Base-by-base conservation (phyloP, 1,140 invertebrate genomes). In the Tribolium madens region DNA sequence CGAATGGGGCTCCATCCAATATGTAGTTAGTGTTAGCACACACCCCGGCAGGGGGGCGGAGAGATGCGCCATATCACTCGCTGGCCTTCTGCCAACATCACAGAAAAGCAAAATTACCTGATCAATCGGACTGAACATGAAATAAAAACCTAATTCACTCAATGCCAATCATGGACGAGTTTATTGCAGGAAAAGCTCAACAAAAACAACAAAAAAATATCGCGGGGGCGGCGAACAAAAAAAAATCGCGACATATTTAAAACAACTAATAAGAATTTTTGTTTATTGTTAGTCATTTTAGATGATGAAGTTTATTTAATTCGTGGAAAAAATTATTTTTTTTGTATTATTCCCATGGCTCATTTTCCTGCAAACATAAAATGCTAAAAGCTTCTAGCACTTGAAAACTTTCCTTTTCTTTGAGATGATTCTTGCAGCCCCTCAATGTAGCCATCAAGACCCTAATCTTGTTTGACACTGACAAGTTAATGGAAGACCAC, bases 1-100 rank as follows among this genome's bases (percentile, higher is more conserved):
- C 81, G 78, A 82, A 83, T 83, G 76, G 78, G 57, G 72, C 76
- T 78, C 71, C 79, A 76, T 83, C 81, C 82, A 81, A 83, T 82
- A 81, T 82, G 76, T 79, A 80, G 78, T 79, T 68, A 73, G 48
- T 73, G 60, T 75, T 75, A 70, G 76, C 80, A 78, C 78, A 77
- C 80, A 81, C 80, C 80, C 80, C 79, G 73, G 33, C 53, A 68
- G 57, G 36, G 73, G 81, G 81, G 81, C 81, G 81, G 81, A 81
- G 79, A 81, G 75, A 78, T 52, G 75, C 81, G 81, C 81, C 81
- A 79, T 79, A 68, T 77, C 75, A 60, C 15, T 72, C 9, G 57
- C 52, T 77, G 76, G 76, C 76, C 42, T 12, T 50, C 12, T 64
- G 76, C 76, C 76, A 77, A 60, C 26, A 69, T 76, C 68, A 71